phyloP scores from a whole-genome alignment of 2,797 vertebrate species.

The Spizella passerina region DNA sequence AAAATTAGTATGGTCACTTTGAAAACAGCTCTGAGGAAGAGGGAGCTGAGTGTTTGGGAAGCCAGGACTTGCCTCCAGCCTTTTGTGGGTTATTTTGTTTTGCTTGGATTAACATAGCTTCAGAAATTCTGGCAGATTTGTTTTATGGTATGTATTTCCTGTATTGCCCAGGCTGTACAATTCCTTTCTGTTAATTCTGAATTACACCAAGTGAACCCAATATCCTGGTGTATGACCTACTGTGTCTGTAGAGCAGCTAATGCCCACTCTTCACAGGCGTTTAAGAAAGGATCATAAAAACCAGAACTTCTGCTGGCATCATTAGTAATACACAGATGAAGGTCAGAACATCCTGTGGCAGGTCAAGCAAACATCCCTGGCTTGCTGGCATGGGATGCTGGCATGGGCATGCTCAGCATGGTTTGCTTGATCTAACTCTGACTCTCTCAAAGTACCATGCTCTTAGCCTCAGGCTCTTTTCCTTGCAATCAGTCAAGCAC shows the following conservation, averaged over 20 bases:
- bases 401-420: rapidly evolving
- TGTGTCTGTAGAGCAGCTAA: neutral
- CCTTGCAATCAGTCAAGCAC: neutral
- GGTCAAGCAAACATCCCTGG: neutral
- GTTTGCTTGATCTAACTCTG: neutral
- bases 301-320: neutral
- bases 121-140: slow-evolving; percentile 11
- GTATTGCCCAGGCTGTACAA: neutral
- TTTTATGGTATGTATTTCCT: slow-evolving; percentile 23
- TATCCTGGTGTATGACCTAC: neutral
- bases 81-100: slow-evolving; percentile 16
- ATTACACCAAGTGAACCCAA: neutral
- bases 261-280: neutral
- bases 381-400: neutral
- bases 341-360: neutral
- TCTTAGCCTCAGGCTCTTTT: neutral
- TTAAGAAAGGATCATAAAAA: neutral
- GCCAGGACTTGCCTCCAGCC: neutral
- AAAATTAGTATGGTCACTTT: neutral
- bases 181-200: neutral
- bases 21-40: neutral
- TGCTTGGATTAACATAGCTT: slow-evolving; percentile 15
- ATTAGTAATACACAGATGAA: neutral
- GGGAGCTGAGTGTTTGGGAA: neutral
- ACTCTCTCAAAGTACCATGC: neutral